Evolutionary conservation across 2,888 invertebrate genomes (phyloP).

Genomic region (Orthosia incerta): DNA sequence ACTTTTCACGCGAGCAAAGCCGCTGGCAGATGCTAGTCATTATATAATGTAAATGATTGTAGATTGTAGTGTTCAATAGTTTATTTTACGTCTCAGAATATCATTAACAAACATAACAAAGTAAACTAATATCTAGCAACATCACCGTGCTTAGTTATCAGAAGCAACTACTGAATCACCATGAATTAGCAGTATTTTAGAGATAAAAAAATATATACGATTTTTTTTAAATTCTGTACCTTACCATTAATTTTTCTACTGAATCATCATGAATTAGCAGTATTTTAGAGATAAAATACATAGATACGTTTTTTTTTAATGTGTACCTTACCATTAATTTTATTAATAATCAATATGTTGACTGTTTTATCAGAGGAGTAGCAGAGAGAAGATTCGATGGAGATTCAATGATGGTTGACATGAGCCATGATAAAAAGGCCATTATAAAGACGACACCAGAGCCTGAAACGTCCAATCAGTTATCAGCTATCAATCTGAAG

Average conservation of each 20-base stretch:
- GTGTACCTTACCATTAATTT: slow-evolving; percentile 11
- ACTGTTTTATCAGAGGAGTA: slow-evolving; percentile 22
- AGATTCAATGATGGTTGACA: slow-evolving; percentile 57
- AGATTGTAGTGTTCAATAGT: neutral
- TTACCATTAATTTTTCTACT: slow-evolving; percentile 21
- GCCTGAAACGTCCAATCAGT: slow-evolving; percentile 38
- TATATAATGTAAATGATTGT: neutral
- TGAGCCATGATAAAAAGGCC: slow-evolving; percentile 33
- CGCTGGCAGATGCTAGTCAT: neutral
- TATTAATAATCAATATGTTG: neutral
- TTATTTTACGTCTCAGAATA: neutral
- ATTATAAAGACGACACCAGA: slow-evolving; percentile 16
- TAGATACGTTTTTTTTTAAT: neutral
- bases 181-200: neutral
- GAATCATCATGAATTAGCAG: slow-evolving; percentile 1
- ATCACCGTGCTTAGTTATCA: neutral
- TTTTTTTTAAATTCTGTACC: neutral
- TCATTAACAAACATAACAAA: neutral
- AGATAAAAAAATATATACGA: too few relatives aligned
- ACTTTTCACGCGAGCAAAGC: too few relatives aligned
- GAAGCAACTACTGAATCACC: slow-evolving; percentile 2
- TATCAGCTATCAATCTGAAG: slow-evolving; percentile 69
- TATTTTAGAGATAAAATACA: too few relatives aligned
- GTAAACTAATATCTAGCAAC: neutral
- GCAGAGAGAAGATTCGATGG: slow-evolving; percentile 41